Conservation (phyloP, 2,888 invertebrate species). For the Ormyrus labotus region DNA sequence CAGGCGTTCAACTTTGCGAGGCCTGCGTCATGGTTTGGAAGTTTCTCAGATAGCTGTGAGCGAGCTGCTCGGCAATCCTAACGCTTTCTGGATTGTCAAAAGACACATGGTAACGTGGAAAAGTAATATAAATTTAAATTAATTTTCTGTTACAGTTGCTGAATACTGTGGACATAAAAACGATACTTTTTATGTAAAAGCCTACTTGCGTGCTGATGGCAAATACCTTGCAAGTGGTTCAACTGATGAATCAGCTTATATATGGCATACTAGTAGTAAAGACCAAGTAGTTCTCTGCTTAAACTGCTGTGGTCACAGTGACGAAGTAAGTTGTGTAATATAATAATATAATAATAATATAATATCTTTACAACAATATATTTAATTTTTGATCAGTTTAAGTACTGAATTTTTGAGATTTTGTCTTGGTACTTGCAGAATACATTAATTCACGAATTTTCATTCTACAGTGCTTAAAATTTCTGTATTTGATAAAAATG, state of each 20-base stretch:
- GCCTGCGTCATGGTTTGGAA: slow-evolving; percentile 97
- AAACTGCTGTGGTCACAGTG: slow-evolving; percentile 85
- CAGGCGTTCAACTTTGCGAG: slow-evolving; percentile 95
- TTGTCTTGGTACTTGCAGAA: too few relatives aligned
- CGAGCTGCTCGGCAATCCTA: slow-evolving; percentile 99
- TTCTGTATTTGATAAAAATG: too few relatives aligned
- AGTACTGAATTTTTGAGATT: too few relatives aligned
- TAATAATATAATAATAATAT: too few relatives aligned
- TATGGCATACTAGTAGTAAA: slow-evolving; percentile 84
- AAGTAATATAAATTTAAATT: neutral
- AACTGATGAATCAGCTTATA: slow-evolving; percentile 89
- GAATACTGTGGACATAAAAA: slow-evolving; percentile 83
- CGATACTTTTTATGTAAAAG: slow-evolving; percentile 90
- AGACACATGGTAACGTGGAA: slow-evolving; percentile 80
- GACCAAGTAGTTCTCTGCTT: slow-evolving; percentile 81
- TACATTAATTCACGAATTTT: too few relatives aligned
- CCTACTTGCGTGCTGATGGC: slow-evolving; percentile 88
- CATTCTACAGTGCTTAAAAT: too few relatives aligned
- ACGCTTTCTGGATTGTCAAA: slow-evolving; percentile 99
- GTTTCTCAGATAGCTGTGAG: slow-evolving; percentile 99
- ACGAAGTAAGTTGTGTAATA: slow-evolving; percentile 89
- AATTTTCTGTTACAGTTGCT: slow-evolving; percentile 67
- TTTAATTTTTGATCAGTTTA: too few relatives aligned
- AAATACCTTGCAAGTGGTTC: slow-evolving; percentile 91
- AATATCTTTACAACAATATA: too few relatives aligned